Evolutionary conservation across 2,113 vertebrate genomes (phyloP), one percentile per base, ranked within the genome.

Genomic region (Indicator indicator): DNA sequence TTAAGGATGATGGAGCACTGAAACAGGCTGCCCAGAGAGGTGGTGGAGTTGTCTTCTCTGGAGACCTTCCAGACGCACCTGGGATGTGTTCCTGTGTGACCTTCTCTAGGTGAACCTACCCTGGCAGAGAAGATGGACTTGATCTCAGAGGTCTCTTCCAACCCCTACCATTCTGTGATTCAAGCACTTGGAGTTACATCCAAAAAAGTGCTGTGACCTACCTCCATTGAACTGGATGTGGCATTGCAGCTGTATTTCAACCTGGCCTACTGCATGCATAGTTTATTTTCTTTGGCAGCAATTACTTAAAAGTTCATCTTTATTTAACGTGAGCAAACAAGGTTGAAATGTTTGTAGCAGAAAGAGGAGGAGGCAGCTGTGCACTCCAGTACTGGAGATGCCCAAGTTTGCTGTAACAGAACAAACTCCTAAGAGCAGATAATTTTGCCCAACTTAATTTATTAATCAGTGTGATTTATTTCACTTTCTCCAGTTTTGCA

Each of bases 381-480:
- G 12, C 30, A 18, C 3, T 2, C 70, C 8, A 4, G 3, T 52
- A 9, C 12, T 33, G 6, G 52, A 64, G 38, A 38, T 59, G 46
- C 23, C 56, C 56, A 30, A 23, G 6, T 44, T 26, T 15, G 36
- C 18, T 24, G 6, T 27, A 58, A 21, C 27, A 63, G 27, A 72
- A 36, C 33, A 55, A 79, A 58, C 52, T 75, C 17, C n/a, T 48
- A 36, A 42, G 70, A 76, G 30, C 40, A 70, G 59, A 36, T 17
- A 60, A 36, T 63, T 83, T 79, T 80, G 16, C 28, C 65, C 36
- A 33, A 28, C 32, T 72, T 80, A 12, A 40, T 89, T 95, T 84
- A 56, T 88, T 93, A 83, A 92, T 90, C 65, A 81, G 33, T 93
- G 90, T 86, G 71, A 94, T 94, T 94, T 71, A 63, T 75, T 95